Base-by-base conservation (phyloP, 2,113 vertebrate species). In the Micronycteris hirsuta region DNA sequence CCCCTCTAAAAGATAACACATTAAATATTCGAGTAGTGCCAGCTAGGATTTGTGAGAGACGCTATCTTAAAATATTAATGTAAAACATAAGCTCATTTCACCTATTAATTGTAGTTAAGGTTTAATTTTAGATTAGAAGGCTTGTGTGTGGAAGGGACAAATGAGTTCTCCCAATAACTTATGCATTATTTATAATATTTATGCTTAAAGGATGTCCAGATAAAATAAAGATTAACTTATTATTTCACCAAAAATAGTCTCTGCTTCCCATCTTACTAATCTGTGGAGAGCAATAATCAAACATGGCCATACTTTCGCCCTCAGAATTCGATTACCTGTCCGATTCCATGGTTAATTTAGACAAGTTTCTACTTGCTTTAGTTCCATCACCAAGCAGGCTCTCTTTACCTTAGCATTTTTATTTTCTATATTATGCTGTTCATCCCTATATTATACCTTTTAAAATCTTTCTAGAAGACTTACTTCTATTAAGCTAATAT, bases 1-100 rank as follows among this genome's bases (percentile, higher is more conserved):
- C 38, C 41, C 93, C 73, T 93, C 70, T 91, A 33, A 93, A 94
- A 92, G 45, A 84, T 76, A 88, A 12, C 26, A 89, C 88, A 78
- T 92, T 85, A 73, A 92, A 77, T 92, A 73, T 83, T 86, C 11
- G 43, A 63, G 43, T 93, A 56, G 87, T 95, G 43, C 82, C 71
- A 93, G 68, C 41, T 77, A 70, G 86, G 67, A 89, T 45, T 91
- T 81, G 58, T 15, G 54, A 56, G 89, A 85, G 90, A 87, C 63
- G 38, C 65, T 88, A 0, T 63, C 71, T 45, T 83, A 82, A 97
- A 88, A 78, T 83, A 85, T 92, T 93, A 91, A 45, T 52, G 33
- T 94, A 87, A 87, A 82, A 83, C 33, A 10, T 63, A 68, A 77
- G 41, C n/a, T 31, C 49, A 70, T 93, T 83, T 89, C 13, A 70